Evolutionary conservation across 2,797 vertebrate species (phyloP).

Genomic region (Champsocephalus gunnari): DNA sequence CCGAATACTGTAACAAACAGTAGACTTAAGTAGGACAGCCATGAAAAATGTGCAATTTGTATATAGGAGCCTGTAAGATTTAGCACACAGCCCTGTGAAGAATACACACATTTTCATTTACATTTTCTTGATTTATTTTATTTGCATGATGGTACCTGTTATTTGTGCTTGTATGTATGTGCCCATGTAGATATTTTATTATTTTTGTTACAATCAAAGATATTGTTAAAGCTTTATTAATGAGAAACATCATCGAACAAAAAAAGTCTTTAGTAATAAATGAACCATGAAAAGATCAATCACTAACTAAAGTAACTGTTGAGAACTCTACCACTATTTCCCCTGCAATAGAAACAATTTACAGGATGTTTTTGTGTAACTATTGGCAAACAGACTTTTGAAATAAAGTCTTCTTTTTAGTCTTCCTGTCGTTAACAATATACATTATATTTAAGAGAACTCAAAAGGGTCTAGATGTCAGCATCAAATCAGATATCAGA

Average conservation of each 20-base stretch:
- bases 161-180: no score
- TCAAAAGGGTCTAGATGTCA: neutral
- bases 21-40: neutral
- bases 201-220: no score
- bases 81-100: no score
- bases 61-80: no score
- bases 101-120: no score
- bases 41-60: neutral
- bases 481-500: slow-evolving; percentile 5
- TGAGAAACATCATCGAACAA: neutral
- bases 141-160: no score
- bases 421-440: neutral
- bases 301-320: neutral
- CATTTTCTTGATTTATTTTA: no score
- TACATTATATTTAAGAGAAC: neutral
- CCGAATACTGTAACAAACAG: no score
- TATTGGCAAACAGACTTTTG: neutral
- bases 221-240: neutral
- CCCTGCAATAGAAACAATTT: neutral
- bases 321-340: neutral
- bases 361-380: neutral
- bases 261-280: neutral
- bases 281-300: neutral
- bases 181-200: no score
- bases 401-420: neutral